Evolutionary conservation across 2,797 vertebrate species (phyloP).

Genomic region (Sitta carolinensis): DNA sequence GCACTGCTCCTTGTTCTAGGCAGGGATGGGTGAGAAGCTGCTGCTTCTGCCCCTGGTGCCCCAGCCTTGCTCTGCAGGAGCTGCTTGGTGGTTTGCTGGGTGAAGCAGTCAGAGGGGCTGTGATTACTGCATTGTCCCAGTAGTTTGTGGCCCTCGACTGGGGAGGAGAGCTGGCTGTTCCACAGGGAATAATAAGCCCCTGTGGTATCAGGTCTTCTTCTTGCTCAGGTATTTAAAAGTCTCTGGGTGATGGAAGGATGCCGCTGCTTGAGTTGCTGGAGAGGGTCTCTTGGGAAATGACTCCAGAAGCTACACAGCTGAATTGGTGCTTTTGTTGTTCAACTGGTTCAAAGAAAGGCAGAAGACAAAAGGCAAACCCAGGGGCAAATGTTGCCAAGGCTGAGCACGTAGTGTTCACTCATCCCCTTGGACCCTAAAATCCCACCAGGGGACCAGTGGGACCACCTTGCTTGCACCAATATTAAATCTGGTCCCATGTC

Average conservation of each 20-base stretch:
- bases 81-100: neutral
- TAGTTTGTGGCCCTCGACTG: neutral
- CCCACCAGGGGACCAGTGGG: neutral
- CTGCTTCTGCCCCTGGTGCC: neutral
- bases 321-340: neutral
- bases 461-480: fast-evolving
- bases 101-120: neutral
- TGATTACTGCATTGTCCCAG: neutral
- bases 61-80: neutral
- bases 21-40: neutral
- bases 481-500: neutral
- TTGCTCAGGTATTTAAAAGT: neutral
- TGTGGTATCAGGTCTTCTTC: neutral
- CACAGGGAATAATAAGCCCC: neutral
- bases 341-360: neutral
- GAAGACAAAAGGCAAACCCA: neutral
- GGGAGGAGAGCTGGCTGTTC: neutral
- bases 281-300: neutral
- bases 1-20: neutral
- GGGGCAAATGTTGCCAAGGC: neutral
- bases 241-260: neutral
- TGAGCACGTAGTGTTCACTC: neutral
- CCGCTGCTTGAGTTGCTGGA: neutral
- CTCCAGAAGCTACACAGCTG: neutral
- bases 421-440: neutral